phyloP scores from a whole-genome alignment of 2,888 invertebrate species.

The Petrolisthes cinctipes region DNA sequence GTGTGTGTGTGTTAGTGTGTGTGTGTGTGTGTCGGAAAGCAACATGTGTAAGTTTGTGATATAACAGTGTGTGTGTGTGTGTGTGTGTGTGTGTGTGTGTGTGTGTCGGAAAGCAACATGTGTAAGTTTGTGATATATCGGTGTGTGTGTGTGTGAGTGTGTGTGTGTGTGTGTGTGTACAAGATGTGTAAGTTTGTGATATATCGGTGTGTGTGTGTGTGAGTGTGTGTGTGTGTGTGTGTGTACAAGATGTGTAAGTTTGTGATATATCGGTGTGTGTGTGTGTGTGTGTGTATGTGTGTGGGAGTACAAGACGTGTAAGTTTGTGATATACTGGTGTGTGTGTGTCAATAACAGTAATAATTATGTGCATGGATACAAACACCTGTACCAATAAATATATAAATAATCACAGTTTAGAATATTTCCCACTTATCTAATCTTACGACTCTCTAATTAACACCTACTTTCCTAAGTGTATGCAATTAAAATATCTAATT shows the following conservation, averaged over 20 bases:
- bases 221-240: not conserved
- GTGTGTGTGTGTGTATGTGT: slow-evolving; percentile 23
- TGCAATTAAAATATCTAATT: too few species aligned
- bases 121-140: not conserved
- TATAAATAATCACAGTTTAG: too few species aligned
- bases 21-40: slow-evolving; percentile 2
- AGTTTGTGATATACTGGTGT: not conserved
- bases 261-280: not conserved
- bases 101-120: not conserved
- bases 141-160: slow-evolving; percentile 9
- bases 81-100: slow-evolving; percentile 15
- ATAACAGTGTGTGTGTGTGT: not conserved
- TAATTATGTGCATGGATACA: not conserved
- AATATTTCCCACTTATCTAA: too few species aligned
- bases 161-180: not conserved
- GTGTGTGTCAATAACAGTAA: not conserved
- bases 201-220: not conserved
- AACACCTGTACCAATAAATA: too few species aligned
- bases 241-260: not conserved
- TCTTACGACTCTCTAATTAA: too few species aligned
- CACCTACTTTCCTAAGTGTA: too few species aligned
- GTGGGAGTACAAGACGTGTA: not conserved
- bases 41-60: too few species aligned
- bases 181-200: too few species aligned
- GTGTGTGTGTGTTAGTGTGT: slow-evolving; percentile 12